Evolutionary conservation across 2,888 invertebrate species (phyloP), one percentile per base, ranked within the genome.

Genomic region (Cephonodes hylas): DNA sequence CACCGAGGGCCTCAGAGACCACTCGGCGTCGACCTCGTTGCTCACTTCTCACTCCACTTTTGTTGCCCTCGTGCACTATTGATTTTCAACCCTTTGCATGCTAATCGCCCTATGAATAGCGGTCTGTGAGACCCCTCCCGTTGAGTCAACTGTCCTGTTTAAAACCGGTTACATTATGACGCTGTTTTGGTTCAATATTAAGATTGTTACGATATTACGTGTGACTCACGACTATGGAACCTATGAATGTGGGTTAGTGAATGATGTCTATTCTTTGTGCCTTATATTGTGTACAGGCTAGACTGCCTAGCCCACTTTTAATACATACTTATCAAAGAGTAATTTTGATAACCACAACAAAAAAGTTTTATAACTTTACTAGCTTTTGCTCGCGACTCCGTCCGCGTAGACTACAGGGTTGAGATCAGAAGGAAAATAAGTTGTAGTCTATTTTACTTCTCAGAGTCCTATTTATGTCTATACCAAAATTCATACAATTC

Each of bases 51-150:
- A 27, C 58, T 58, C 53, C 42, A 63, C 63, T 66, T 66, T 71
- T 68, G 70, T 70, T 65, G 60, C 18, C 56, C 56, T 60, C 62
- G 60, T 15, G 66, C 65, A 67, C 25, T 67, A 80, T 76, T 68
- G 75, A 77, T 77, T 76, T 72, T 66, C 45, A 68, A 72, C 75
- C 79, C 79, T 69, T 71, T 67, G 46, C 63, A 59, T 34, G 45
- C 61, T 38, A 58, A 70, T 63, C 65, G 60, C 66, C 69, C 71
- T 63, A 64, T 65, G 70, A 69, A 70, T 70, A 64, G 66, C 58
- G 59, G 60, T 62, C 61, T 70, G 66, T 70, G 65, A 63, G 63
- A 66, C 63, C 73, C 70, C 72, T 58, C 42, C 31, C 56, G 61
- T 67, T 67, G 63, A 65, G 45, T 58, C 61, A 63, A 64, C 63